A percentile compares a stretch with the other conserved stretches of the same genome.
phyloP scores from a whole-genome alignment of 2,113 vertebrate species.

The Dipodomys stephensi region DNA sequence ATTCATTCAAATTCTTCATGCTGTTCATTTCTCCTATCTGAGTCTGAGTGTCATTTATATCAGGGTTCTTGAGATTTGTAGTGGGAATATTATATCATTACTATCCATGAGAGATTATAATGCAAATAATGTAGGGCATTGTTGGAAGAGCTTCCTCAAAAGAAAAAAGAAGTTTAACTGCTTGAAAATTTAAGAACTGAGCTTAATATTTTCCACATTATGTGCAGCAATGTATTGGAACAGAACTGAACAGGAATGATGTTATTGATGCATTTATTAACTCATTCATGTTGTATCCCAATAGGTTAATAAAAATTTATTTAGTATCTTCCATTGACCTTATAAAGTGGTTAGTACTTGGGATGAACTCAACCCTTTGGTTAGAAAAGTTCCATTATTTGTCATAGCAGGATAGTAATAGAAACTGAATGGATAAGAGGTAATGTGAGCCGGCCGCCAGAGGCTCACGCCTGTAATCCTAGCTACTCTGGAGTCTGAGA shows the following conservation, averaged over 20 bases:
- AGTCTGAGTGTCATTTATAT: not conserved
- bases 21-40: not conserved
- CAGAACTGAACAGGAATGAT: not conserved
- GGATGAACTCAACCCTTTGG: not conserved
- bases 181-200: not conserved
- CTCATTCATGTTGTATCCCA: not conserved
- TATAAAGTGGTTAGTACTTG: not conserved
- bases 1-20: not conserved
- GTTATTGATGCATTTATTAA: slow-evolving; percentile 18
- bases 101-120: not conserved
- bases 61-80: not conserved
- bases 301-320: slow-evolving; percentile 14
- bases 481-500: no score
- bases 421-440: not conserved
- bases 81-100: not conserved
- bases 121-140: not conserved
- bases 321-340: not conserved
- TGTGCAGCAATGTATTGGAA: not conserved
- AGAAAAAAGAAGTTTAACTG: not conserved
- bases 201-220: not conserved
- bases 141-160: slow-evolving; percentile 7
- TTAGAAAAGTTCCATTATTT: not conserved
- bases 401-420: not conserved
- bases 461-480: no score
- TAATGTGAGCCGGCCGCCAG: not conserved